Conservation (phyloP, 2,113 vertebrate species). For the Cinclus cinclus region DNA sequence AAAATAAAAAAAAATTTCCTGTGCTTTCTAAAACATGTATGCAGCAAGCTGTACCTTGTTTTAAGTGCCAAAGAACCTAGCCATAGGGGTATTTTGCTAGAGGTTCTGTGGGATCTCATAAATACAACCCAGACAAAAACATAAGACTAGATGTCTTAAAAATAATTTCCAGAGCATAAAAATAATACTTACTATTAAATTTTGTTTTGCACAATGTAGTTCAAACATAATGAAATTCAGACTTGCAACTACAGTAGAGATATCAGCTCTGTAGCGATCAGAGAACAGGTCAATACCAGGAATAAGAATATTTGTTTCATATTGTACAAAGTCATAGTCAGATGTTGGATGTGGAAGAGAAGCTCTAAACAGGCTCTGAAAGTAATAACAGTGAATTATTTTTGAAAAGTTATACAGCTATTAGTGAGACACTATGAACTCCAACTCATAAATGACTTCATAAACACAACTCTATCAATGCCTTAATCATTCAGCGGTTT, state of each 20-base stretch:
- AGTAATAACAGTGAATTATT: neutral
- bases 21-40: neutral
- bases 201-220: constrained; percentile 82
- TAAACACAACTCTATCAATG: neutral
- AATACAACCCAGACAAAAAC: neutral
- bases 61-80: neutral
- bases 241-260: constrained; percentile 78
- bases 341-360: constrained; percentile 83
- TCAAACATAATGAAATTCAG: constrained; percentile 86
- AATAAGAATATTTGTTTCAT: constrained; percentile 78
- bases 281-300: constrained; percentile 90
- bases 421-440: neutral
- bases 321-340: constrained; percentile 81
- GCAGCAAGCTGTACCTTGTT: neutral
- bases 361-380: constrained; percentile 84
- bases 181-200: constrained; percentile 80
- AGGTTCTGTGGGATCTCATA: neutral
- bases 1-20: neutral
- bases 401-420: neutral
- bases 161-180: neutral
- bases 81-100: neutral
- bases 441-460: neutral
- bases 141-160: neutral
- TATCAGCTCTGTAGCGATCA: constrained; percentile 77
- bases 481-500: neutral